Evolutionary conservation across 2,888 invertebrate species (phyloP).

Genomic region (Pheosia gnoma): DNA sequence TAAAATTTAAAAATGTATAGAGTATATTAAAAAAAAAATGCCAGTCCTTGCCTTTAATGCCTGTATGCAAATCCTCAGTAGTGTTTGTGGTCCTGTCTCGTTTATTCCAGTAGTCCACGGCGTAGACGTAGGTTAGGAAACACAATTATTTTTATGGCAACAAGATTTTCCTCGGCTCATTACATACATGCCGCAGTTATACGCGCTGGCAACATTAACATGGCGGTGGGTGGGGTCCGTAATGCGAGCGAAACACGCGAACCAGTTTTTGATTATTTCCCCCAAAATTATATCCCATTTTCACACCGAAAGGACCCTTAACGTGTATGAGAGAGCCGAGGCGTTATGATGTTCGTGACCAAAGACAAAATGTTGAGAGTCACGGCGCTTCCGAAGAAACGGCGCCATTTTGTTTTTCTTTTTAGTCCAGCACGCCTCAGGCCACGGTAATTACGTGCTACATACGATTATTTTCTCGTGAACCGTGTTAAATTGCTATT

Average conservation of each 20-base stretch:
- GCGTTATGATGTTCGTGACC: slow-evolving; percentile 69
- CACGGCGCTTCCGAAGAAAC: slow-evolving; percentile 48
- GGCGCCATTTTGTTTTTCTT: slow-evolving; percentile 53
- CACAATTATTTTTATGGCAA: slow-evolving; percentile 83
- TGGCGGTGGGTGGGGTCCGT: slow-evolving; percentile 77
- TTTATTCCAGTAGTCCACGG: slow-evolving; percentile 65
- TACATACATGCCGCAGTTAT: slow-evolving; percentile 78
- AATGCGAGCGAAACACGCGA: slow-evolving; percentile 81
- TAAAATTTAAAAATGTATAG: too few relatives aligned
- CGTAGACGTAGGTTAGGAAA: slow-evolving; percentile 56
- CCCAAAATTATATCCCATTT: slow-evolving; percentile 82
- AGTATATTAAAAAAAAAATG: too few relatives aligned
- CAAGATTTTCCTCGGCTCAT: slow-evolving; percentile 83
- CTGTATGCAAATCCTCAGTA: not conserved
- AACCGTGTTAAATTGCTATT: slow-evolving; percentile 34
- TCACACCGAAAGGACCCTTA: slow-evolving; percentile 73
- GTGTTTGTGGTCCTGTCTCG: slow-evolving; percentile 7
- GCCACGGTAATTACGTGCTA: slow-evolving; percentile 45
- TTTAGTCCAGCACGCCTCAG: slow-evolving; percentile 43
- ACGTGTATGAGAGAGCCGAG: slow-evolving; percentile 26
- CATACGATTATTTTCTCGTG: slow-evolving; percentile 39
- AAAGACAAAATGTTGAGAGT: slow-evolving; percentile 66
- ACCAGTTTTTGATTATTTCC: slow-evolving; percentile 80
- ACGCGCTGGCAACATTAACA: slow-evolving; percentile 78
- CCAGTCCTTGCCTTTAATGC: too few relatives aligned